phyloP scores from a whole-genome alignment of 30 jellyfish, hydroid and myxozoan species.

The Aurelia sp. region DNA sequence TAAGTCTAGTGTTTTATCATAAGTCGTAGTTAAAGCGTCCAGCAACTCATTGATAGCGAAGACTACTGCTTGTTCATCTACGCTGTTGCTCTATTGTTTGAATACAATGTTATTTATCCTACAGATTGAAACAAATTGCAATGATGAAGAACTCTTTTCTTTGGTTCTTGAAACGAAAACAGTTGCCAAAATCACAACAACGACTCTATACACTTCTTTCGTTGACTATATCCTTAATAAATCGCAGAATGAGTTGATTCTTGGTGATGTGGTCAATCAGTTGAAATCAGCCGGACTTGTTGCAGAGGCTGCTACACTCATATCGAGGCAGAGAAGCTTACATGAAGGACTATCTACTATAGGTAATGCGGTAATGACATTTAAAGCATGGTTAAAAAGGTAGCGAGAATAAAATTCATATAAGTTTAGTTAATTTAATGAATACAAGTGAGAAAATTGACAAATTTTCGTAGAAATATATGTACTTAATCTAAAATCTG shows the following conservation, averaged over 20 bases:
- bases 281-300: conserved; percentile 57
- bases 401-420: neutral
- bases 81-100: too few species aligned
- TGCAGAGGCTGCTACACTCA: conserved; percentile 73
- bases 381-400: conserved; percentile 63
- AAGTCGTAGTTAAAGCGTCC: too few species aligned
- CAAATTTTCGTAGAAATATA: neutral
- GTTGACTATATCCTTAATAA: conserved; percentile 26
- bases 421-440: too few species aligned
- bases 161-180: conserved; percentile 30
- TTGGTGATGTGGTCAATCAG: conserved; percentile 56
- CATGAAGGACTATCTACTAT: conserved; percentile 39
- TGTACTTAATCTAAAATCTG: neutral
- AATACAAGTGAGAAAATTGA: too few species aligned
- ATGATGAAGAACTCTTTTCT: conserved; percentile 37
- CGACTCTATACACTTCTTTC: conserved; percentile 43
- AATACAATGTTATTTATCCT: neutral
- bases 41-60: too few species aligned
- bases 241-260: conserved; percentile 18
- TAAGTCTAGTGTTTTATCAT: too few species aligned
- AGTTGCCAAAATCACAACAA: conserved; percentile 11
- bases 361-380: conserved; percentile 45
- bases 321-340: conserved; percentile 18
- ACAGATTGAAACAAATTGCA: conserved; percentile 16
- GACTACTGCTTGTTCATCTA: neutral